Conservation (phyloP, 1,140 invertebrate genomes). For the Pachypeltis micranthus region DNA sequence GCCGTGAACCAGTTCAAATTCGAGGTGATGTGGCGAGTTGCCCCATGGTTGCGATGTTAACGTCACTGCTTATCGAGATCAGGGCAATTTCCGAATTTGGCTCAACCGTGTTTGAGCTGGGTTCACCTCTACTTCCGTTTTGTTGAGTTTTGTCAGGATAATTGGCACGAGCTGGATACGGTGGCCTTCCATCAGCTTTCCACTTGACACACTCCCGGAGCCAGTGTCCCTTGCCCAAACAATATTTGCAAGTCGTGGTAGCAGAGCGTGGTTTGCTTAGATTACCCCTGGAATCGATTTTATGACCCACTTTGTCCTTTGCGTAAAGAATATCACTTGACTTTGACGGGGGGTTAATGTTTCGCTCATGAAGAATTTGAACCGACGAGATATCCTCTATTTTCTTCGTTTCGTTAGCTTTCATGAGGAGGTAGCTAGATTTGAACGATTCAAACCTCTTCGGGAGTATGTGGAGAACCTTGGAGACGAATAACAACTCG, state of each 20-base stretch:
- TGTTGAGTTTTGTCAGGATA: not conserved
- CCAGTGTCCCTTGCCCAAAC: not conserved
- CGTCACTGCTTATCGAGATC: not conserved
- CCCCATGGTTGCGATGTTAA: constrained; percentile 26
- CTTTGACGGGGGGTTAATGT: not conserved
- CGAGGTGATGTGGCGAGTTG: constrained; percentile 29
- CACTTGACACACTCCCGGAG: not conserved
- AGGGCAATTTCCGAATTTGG: not conserved
- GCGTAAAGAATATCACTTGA: not conserved
- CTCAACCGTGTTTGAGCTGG: too few relatives aligned
- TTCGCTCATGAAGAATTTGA: not conserved
- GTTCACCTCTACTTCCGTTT: not conserved
- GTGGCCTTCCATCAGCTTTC: not conserved
- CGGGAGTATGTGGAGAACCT: not conserved
- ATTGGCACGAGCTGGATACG: not conserved
- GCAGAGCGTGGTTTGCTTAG: too few relatives aligned
- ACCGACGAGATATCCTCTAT: not conserved
- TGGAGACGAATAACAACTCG: not conserved
- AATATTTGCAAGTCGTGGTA: not conserved
- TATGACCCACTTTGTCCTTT: too few relatives aligned
- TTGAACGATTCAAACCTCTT: not conserved
- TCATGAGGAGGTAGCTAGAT: not conserved
- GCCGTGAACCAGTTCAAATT: not conserved
- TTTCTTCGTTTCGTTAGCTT: not conserved
- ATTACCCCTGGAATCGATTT: too few relatives aligned